These are phyloP conservation scores for Siniperca obscura DNA, from an alignment of 2,797 vertebrate genomes.

Conservation along the genomic window DNA sequence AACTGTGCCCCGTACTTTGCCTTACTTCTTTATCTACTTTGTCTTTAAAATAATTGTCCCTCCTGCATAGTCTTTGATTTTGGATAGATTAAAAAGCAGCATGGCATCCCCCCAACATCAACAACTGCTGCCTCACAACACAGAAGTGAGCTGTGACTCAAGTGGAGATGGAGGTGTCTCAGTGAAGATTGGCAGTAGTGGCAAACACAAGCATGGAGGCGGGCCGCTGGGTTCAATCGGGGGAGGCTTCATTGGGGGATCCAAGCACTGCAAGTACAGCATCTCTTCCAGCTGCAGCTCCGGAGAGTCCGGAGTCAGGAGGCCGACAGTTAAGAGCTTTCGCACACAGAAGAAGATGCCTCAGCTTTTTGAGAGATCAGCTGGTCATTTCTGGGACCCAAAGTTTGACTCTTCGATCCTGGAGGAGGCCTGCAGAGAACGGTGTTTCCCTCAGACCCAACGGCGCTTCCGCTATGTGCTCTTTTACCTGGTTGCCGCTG, in stretches of 20 bases:
- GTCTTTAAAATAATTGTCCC: slow-evolving; percentile 10
- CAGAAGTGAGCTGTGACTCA: slow-evolving; percentile 94
- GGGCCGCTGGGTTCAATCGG: slow-evolving; percentile 79
- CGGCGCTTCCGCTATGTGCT: slow-evolving; percentile 95
- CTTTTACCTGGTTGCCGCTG: slow-evolving; percentile 90
- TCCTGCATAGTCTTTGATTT: slow-evolving; percentile 23
- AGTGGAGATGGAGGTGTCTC: slow-evolving; percentile 91
- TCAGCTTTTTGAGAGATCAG: slow-evolving; percentile 96
- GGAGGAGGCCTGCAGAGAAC: slow-evolving; percentile 96
- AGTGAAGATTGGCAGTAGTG: slow-evolving; percentile 88
- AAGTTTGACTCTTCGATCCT: slow-evolving; percentile 96
- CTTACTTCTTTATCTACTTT: slow-evolving; percentile 46
- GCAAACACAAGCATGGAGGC: slow-evolving; percentile 82
- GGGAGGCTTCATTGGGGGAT: slow-evolving; percentile 80
- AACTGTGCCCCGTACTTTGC: slow-evolving; percentile 47
- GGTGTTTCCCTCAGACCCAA: slow-evolving; percentile 96
- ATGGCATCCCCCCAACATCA: slow-evolving; percentile 95
- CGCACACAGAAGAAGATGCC: slow-evolving; percentile 89
- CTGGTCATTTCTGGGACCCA: slow-evolving; percentile 96
- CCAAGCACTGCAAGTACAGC: slow-evolving; percentile 94
- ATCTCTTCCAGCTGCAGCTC: slow-evolving; percentile 98
- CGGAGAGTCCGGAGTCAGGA: slow-evolving; percentile 88
- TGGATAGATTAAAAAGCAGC: slow-evolving; percentile 44
- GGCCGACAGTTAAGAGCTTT: slow-evolving; percentile 80
- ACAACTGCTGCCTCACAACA: slow-evolving; percentile 91